Conservation (phyloP, 1,140 invertebrate species). For the Plectus sambesii region DNA sequence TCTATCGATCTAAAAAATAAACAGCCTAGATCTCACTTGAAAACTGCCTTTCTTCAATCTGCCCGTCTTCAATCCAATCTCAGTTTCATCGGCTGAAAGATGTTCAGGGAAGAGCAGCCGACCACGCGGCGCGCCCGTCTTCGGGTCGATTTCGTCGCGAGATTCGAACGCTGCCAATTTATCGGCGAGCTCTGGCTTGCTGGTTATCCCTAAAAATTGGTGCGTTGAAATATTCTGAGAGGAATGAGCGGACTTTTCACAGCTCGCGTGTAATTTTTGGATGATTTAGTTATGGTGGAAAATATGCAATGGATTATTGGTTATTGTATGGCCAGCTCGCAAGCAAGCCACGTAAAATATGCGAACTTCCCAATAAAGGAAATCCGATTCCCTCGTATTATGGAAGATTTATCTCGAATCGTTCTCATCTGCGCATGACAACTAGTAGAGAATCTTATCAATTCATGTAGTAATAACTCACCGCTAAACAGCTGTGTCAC, state of each 20-base stretch:
- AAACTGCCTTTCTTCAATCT: constrained; percentile 62
- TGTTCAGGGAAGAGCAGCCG: constrained; percentile 68
- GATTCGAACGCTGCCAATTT: constrained; percentile 54
- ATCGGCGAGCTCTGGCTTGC: constrained; percentile 60
- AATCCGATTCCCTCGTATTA: no score
- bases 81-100: constrained; percentile 60
- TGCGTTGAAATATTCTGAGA: constrained; percentile 50
- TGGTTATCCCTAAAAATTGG: constrained; percentile 53
- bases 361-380: not conserved
- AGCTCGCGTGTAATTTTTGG: constrained; percentile 59
- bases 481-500: no score
- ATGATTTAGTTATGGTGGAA: constrained; percentile 73
- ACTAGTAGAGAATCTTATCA: no score
- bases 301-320: constrained; percentile 59
- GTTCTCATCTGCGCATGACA: no score
- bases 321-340: constrained; percentile 32
- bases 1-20: no score
- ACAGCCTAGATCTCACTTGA: no score
- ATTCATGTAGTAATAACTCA: no score
- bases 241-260: constrained; percentile 59
- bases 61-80: constrained; percentile 67
- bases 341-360: constrained; percentile 38
- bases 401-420: no score
- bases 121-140: constrained; percentile 51
- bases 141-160: constrained; percentile 32